Base-by-base conservation (phyloP, 1,140 invertebrate species). In the Sweltsa coloradensis region DNA sequence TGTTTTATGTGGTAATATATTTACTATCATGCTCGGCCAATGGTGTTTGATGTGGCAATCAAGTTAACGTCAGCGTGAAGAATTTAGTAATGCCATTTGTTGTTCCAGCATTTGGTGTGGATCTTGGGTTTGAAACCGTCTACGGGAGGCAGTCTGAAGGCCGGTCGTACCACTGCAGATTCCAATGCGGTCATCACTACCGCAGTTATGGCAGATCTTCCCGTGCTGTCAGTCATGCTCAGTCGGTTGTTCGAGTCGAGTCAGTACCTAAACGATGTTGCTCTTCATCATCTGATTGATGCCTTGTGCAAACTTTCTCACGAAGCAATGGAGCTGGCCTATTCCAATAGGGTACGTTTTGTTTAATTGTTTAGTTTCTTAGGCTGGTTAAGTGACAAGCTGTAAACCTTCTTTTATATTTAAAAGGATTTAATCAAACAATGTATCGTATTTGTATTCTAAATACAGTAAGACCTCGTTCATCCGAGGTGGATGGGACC, bases 281-380 rank as follows among this genome's bases (percentile, higher is more conserved):
- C 92, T 3, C 68, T 99, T 0, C 91, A 97, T 65, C 91, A 98
- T 68, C 69, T 99, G 3, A 94, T 98, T 43, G 93, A 97, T 68
- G 94, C 95, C 5, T 70, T 99, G 0, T 96, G 93, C 60, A 95
- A 96, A 68, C 68, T 98, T 4, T 96, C 91, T 2, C 83, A 91
- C 52, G 95, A 99, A 66, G 89, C 94, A 18, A 96, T 97, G 90
- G 94, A 97, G 58, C 68, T 97, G 22, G 92, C 92, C 0, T 95
- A 92, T 69, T 86, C 87, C 11, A 97, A 96, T 67, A 75, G 91
- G 58, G 84, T 88, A 66, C n/a, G n/a, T n/a, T n/a, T n/a, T n/a
- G n/a, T n/a, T n/a, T n/a, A n/a, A n/a, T n/a, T n/a, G n/a, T n/a
- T n/a, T n/a, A n/a, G n/a, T n/a, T n/a, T n/a, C n/a, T n/a, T n/a